phyloP scores from a whole-genome alignment of 2,113 vertebrate genomes.

The Calyptommatus sinebrachiatus region DNA sequence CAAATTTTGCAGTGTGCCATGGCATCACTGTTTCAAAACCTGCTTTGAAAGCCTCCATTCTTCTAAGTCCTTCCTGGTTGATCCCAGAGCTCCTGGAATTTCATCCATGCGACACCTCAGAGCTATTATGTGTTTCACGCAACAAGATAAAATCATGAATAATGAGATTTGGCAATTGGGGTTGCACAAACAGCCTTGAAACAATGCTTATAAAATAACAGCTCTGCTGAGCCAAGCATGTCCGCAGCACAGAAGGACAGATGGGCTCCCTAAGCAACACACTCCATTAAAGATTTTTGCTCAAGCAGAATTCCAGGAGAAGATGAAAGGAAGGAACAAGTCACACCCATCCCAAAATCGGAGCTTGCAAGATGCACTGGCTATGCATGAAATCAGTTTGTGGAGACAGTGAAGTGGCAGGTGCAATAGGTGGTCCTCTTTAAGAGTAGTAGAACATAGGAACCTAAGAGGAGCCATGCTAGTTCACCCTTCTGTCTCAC shows the following conservation, averaged over 20 bases:
- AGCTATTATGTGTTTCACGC: conserved; percentile 17
- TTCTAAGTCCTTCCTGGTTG: neutral
- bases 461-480: too few species aligned
- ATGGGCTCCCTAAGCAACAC: neutral
- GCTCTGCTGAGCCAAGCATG: conserved; percentile 2
- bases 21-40: too few species aligned
- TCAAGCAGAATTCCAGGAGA: neutral
- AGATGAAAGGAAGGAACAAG: rapidly evolving
- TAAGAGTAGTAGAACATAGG: neutral
- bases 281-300: neutral
- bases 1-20: too few species aligned
- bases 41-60: too few species aligned
- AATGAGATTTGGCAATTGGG: conserved; percentile 55
- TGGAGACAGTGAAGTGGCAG: conserved; percentile 1
- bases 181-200: conserved; percentile 60
- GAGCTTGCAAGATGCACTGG: neutral
- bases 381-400: neutral
- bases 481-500: too few species aligned
- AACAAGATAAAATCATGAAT: conserved; percentile 39
- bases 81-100: neutral
- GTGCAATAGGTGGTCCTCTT: neutral
- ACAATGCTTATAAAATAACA: conserved; percentile 47
- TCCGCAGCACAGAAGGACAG: neutral
- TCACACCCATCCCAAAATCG: neutral
- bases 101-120: conserved; percentile 33